Evolutionary conservation across 2,797 vertebrate species (phyloP), one percentile per base, ranked within the genome.

Genomic region (Sebastes vulpes): DNA sequence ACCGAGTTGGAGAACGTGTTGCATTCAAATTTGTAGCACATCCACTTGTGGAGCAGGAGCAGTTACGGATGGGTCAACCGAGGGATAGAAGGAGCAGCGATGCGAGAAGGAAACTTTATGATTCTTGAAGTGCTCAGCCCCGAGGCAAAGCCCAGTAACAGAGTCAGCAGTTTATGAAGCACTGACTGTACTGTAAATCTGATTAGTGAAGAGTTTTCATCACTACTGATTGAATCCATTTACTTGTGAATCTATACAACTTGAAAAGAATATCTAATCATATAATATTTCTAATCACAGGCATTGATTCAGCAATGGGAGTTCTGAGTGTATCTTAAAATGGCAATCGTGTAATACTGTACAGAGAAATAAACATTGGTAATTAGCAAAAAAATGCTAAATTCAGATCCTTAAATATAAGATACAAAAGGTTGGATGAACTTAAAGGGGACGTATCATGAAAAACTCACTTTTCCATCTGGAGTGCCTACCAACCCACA

Each of bases 31-130:
- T 42, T 81, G 75, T 20, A 58, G 56, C 48, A 78, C 53, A 84
- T 75, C 65, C 76, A 82, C 81, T 81, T 75, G 48, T 82, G 72
- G 65, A 85, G 56, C 63, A 9, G 54, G 70, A 83, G 67, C 72
- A 65, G 50, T 77, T 78, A 66, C 48, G 75, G 81, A 81, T 46
- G 77, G 81, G 69, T 79, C 74, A 83, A 38, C 53, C 5, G 18
- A 70, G 57, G 77, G 66, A 87, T 25, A 46, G 74, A 60, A 42
- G 48, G 67, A 79, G 78, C 83, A 63, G 56, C 25, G 73, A 82
- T 74, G 73, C 29, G 50, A 54, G 77, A 59, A 75, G 50, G 23
- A 58, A 74, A 81, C 63, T 70, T 50, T 53, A 65, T 53, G 58
- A 63, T 53, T 82, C 31, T 53, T 69, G 46, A 87, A 60, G 32